phyloP scores from a whole-genome alignment of 2,797 vertebrate species.

The Loriculus beryllinus region DNA sequence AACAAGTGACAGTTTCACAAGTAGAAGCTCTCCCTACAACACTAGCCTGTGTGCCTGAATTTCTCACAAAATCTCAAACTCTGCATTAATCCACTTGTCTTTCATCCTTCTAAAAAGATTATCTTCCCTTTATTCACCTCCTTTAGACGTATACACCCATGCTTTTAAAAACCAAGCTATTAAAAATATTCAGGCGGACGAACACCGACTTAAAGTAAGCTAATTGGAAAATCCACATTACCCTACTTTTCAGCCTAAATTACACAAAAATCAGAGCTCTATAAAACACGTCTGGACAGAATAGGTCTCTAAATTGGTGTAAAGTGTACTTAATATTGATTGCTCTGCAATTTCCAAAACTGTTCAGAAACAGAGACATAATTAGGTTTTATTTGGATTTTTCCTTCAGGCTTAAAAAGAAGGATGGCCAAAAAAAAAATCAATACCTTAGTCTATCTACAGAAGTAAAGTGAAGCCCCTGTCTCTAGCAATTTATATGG shows the following conservation, averaged over 20 bases:
- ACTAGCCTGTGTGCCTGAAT: background rate
- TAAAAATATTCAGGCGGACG: constrained; percentile 58
- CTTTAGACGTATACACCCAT: background rate
- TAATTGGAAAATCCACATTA: constrained; percentile 68
- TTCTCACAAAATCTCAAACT: constrained; percentile 41
- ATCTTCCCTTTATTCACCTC: background rate
- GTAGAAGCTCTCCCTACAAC: constrained; percentile 31
- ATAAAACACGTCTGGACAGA: constrained; percentile 45
- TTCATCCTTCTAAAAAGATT: constrained; percentile 56
- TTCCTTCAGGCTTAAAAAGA: constrained; percentile 61
- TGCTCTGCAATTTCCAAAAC: constrained; percentile 70
- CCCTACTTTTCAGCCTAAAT: constrained; percentile 64
- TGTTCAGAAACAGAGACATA: constrained; percentile 63
- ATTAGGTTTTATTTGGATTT: constrained; percentile 71
- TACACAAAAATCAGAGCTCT: constrained; percentile 53
- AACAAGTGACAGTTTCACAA: constrained; percentile 67
- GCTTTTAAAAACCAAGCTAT: constrained; percentile 47
- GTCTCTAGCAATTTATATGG: constrained; percentile 49
- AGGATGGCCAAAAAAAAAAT: constrained; percentile 18
- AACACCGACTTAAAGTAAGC: constrained; percentile 52
- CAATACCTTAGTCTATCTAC: constrained; percentile 55
- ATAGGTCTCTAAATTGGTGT: constrained; percentile 64
- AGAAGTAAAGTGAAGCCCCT: constrained; percentile 45
- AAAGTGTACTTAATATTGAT: constrained; percentile 76
- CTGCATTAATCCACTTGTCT: constrained; percentile 49